phyloP scores from a whole-genome alignment of 92 coral and sea anemone genomes.

The Micromussa lordhowensis region DNA sequence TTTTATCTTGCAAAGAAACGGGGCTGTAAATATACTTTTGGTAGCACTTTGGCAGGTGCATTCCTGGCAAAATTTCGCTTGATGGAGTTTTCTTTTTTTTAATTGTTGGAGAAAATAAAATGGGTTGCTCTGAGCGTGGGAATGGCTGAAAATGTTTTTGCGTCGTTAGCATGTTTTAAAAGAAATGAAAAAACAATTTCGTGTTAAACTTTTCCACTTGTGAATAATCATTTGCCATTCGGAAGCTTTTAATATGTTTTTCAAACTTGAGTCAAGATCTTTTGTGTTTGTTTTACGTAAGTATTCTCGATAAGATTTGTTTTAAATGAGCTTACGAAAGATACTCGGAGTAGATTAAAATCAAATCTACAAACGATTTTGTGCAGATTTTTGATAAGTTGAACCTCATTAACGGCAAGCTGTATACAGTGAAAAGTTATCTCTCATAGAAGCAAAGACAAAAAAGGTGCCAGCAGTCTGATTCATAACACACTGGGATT shows the following conservation, averaged over 20 bases:
- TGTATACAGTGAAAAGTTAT: neutral
- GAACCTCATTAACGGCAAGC: neutral
- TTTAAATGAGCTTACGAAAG: neutral
- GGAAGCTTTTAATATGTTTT: neutral
- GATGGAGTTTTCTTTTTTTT: neutral
- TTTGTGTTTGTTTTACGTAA: neutral
- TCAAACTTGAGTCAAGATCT: neutral
- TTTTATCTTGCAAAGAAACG: constrained; percentile 1
- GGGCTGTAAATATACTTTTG: constrained; percentile 3
- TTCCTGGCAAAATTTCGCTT: neutral
- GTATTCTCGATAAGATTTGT: neutral
- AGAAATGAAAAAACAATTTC: neutral
- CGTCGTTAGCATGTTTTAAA: neutral
- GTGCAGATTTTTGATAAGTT: neutral
- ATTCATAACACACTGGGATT: neutral
- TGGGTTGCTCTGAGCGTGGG: neutral
- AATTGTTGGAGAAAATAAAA: neutral
- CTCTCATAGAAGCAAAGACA: neutral
- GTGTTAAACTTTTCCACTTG: neutral
- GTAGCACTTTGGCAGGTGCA: neutral
- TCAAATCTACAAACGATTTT: neutral
- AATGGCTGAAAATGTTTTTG: neutral
- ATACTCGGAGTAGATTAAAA: neutral
- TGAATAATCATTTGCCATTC: neutral
- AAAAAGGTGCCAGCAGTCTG: neutral